phyloP scores from a whole-genome alignment of 2,113 vertebrate genomes.

The Serilophus lunatus region DNA sequence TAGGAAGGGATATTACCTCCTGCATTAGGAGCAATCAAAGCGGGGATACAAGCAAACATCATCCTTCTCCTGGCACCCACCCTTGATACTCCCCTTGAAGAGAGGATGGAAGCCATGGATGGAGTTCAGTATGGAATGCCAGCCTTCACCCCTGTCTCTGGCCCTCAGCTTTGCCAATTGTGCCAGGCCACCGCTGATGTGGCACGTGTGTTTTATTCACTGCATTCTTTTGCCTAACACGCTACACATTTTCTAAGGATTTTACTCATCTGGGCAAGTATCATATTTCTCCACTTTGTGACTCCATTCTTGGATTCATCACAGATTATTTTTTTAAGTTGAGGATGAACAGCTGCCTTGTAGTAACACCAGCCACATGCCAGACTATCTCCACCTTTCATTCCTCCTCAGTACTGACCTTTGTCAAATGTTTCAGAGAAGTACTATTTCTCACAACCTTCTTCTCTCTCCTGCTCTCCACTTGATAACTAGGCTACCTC shows the following conservation, averaged over 20 bases:
- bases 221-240: not conserved
- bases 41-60: not conserved
- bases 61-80: not conserved
- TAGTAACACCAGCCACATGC: not conserved
- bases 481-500: not conserved
- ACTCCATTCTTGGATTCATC: not conserved
- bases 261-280: not conserved
- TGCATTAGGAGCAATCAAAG: not conserved
- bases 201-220: not conserved
- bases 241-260: not conserved
- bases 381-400: not conserved
- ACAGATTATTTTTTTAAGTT: not conserved
- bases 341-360: not conserved
- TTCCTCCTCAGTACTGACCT: not conserved
- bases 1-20: not conserved
- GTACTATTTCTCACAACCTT: not conserved
- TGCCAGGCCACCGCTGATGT: not conserved
- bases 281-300: not conserved
- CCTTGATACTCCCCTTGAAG: accelerated
- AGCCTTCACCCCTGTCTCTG: not conserved
- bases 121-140: not conserved
- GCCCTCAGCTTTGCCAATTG: not conserved
- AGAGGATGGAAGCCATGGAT: not conserved
- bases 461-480: not conserved
- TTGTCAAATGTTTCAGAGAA: not conserved